Evolutionary conservation across 2,113 vertebrate species (phyloP), one percentile per base, ranked within the genome.

Genomic region (Mastomys coucha): DNA sequence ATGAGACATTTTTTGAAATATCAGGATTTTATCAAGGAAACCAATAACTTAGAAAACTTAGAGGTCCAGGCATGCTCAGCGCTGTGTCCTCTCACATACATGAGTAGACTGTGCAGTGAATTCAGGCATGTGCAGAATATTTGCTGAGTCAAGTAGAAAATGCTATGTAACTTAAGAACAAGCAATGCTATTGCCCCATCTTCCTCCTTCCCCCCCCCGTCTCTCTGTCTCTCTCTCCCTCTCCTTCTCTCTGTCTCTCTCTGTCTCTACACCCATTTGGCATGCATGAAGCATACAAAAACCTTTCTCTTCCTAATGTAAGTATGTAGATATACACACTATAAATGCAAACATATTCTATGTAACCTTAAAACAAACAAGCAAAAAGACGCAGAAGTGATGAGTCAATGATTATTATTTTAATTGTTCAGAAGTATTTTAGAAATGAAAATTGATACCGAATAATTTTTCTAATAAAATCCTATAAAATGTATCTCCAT

Each of bases 331-430:
- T 77, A 60, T 20, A 77, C 26, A 75, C 33, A 45, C 24, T 36
- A 9, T 33, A 75, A 60, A 13, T 31, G 22, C 1, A 20, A 5
- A 42, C 4, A 19, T 28, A 33, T 45, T 76, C 60, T 76, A 28
- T 31, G 1, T 14, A 63, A 65, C 16, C 58, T 63, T 65, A 85
- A 85, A 42, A 19, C 22, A 42, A 84, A 65, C 14, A 65, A 85
- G 81, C 22, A 17, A 17, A 63, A 31, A 19, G 24, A 85, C 19
- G 0, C 28, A 65, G 13, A 72, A 96, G 6, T 84, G 60, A 67
- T 60, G 33, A 70, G 63, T 95, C 26, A 0, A 95, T 96, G 97
- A 95, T 86, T 92, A 97, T 96, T 94, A 94, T 9, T 28, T 93
- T 91, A 96, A 94, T 94, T 93, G 28, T 90, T 22, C 33, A 94